Base-by-base conservation (phyloP, 1,140 invertebrate genomes). In the Papilio machaon region DNA sequence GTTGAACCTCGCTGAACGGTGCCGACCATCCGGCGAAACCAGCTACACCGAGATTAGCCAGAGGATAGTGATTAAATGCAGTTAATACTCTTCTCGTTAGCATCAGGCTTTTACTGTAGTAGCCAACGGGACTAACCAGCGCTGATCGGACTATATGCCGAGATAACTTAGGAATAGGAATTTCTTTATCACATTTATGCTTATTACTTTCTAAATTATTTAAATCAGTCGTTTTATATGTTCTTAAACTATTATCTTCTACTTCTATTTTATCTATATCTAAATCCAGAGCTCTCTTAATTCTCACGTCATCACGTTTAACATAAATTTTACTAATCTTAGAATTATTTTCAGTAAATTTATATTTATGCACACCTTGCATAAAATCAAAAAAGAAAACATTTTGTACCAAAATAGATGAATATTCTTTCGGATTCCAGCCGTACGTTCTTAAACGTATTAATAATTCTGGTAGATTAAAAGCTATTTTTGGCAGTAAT, bases 21-120 rank as follows among this genome's bases (percentile, higher is more conserved):
- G 95, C 91, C 73, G 95, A 95, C 83, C 95, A 95, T 81, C 94
- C 95, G 2, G 95, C 94, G 6, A 95, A 95, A 8, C 95, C 95
- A n/a, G 86, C 75, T 23, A 88, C 82, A 81, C 95, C 95, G 11
- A 97, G 84, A 60, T 95, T 94, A 70, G 95, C 95, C 74, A 97
- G 87, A 2, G 97, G 96, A 84, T 97, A 97, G 89, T 97, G 97
- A 91, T 97, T 97, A 91, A 97, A 97, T 75, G 97, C 96, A 47
- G 95, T 97, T 83, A 97, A 91, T 43, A 96, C 95, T 67, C 95
- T 96, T 77, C 95, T 95, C 2, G 96, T 97, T 15, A 95, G 95
- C 80, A 97, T 95, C 87, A 97, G 96, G 88, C 97, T 97, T 87
- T 97, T 97, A 10, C 96, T 96, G 64, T 96, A 96, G 79, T 96